These are phyloP conservation scores for Lysiphlebus fabarum DNA, from an alignment of 1,140 invertebrate genomes.

Conservation along the genomic window DNA sequence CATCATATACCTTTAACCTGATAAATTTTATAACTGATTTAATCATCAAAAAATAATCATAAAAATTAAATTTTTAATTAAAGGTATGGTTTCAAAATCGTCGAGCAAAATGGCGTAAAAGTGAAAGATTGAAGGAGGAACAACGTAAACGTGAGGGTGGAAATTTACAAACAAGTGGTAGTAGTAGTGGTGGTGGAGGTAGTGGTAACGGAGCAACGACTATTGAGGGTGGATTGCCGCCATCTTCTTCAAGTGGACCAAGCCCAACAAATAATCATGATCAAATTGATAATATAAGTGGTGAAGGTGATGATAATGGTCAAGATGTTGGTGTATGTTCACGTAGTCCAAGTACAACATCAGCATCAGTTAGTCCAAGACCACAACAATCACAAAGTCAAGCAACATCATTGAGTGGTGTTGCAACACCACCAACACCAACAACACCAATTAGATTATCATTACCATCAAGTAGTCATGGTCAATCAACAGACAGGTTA, in stretches of 20 bases:
- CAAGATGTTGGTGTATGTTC: slow-evolving; percentile 39
- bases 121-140: slow-evolving; percentile 85
- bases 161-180: slow-evolving; percentile 58
- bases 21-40: no score
- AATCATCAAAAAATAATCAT: no score
- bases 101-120: slow-evolving; percentile 90
- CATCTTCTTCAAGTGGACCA: slow-evolving; percentile 43
- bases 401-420: slow-evolving; percentile 44
- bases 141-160: slow-evolving; percentile 78
- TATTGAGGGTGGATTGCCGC: slow-evolving; percentile 30
- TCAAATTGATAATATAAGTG: slow-evolving; percentile 36
- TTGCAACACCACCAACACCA: slow-evolving; percentile 48
- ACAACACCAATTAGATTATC: slow-evolving; percentile 44
- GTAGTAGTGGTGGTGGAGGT: slow-evolving; percentile 35
- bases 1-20: slow-evolving; percentile 17
- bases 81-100: slow-evolving; percentile 96
- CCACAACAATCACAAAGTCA: slow-evolving; percentile 45
- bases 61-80: slow-evolving; percentile 33
- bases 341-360: slow-evolving; percentile 51
- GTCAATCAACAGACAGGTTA: slow-evolving; percentile 37
- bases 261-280: slow-evolving; percentile 42
- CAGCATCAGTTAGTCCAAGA: slow-evolving; percentile 51
- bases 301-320: slow-evolving; percentile 41
- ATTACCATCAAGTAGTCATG: slow-evolving; percentile 38
- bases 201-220: background rate